These are phyloP conservation scores for Portunus trituberculatus DNA, from an alignment of 1,140 invertebrate species.

Conservation along the genomic window DNA sequence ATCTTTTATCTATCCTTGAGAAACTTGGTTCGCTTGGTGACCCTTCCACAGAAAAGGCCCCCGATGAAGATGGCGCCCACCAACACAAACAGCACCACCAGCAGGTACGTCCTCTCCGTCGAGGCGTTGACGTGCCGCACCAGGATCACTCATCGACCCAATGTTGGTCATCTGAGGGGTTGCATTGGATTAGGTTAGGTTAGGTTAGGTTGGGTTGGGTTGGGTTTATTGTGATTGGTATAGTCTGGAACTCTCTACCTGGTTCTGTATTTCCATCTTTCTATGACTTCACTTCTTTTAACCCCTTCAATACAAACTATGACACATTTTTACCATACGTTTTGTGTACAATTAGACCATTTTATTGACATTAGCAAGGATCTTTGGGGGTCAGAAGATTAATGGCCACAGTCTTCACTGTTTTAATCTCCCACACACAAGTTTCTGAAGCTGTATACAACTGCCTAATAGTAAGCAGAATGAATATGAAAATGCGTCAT, in stretches of 20 bases:
- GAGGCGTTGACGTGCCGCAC: slow-evolving; percentile 86
- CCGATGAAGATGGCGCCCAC: slow-evolving; percentile 90
- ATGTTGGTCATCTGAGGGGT: slow-evolving; percentile 82
- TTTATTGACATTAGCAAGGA: no score
- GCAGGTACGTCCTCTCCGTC: slow-evolving; percentile 89
- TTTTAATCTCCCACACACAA: no score
- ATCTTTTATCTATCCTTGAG: slow-evolving; percentile 86
- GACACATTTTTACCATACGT: background rate
- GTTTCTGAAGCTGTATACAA: no score
- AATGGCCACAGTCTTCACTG: no score
- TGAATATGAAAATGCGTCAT: no score
- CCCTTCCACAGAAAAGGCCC: slow-evolving; percentile 90
- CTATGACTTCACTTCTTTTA: no score
- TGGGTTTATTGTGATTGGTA: no score
- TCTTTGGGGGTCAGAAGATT: no score
- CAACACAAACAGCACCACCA: slow-evolving; percentile 86
- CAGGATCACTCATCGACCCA: slow-evolving; percentile 87
- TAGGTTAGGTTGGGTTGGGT: background rate
- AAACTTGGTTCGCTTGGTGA: slow-evolving; percentile 86
- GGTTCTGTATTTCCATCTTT: no score
- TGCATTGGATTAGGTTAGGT: background rate
- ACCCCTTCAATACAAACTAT: background rate
- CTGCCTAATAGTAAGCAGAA: no score
- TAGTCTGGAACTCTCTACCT: no score
- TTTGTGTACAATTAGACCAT: background rate